Conservation (phyloP, 64 coral and sea anemone genomes). For the Hydrozoanthus tunicans region DNA sequence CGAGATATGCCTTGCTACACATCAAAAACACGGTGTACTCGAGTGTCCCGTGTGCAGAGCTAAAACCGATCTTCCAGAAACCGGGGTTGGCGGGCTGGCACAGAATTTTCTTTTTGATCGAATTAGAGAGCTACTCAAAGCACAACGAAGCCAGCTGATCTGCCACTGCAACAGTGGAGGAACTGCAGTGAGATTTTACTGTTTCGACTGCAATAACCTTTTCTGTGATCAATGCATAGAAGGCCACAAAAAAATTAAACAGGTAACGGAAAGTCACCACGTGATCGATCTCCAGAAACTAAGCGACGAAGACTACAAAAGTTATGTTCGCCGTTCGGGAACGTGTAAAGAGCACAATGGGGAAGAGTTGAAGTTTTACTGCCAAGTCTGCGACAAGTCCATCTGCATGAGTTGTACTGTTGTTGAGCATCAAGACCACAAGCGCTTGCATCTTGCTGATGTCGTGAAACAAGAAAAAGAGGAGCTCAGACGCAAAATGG, state of each 20-base stretch:
- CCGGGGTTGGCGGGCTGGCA: slow-evolving; percentile 6
- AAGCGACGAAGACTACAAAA: background rate
- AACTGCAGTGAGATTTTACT: background rate
- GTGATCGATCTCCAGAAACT: background rate
- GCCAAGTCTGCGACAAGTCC: slow-evolving; percentile 25
- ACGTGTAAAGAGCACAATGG: background rate
- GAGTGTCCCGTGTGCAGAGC: background rate
- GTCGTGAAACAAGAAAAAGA: slow-evolving; percentile 22
- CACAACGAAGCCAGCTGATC: background rate
- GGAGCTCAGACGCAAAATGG: background rate
- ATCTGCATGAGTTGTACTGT: slow-evolving; percentile 35
- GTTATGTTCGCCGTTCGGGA: background rate
- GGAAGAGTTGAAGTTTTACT: slow-evolving; percentile 23
- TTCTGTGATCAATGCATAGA: slow-evolving; percentile 5
- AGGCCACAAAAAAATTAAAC: background rate
- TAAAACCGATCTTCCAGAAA: slow-evolving; percentile 11
- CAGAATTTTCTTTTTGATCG: background rate
- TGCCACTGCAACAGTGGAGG: slow-evolving; percentile 3
- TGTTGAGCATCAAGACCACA: slow-evolving; percentile 57
- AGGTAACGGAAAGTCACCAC: background rate
- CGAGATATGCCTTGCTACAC: background rate
- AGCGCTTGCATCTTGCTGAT: slow-evolving; percentile 12
- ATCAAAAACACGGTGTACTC: background rate
- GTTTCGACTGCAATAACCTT: slow-evolving; percentile 17
- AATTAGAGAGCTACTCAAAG: background rate